These are phyloP conservation scores for Plumapathes pennacea DNA, from an alignment of 92 coral and sea anemone genomes.

Conservation along the genomic window DNA sequence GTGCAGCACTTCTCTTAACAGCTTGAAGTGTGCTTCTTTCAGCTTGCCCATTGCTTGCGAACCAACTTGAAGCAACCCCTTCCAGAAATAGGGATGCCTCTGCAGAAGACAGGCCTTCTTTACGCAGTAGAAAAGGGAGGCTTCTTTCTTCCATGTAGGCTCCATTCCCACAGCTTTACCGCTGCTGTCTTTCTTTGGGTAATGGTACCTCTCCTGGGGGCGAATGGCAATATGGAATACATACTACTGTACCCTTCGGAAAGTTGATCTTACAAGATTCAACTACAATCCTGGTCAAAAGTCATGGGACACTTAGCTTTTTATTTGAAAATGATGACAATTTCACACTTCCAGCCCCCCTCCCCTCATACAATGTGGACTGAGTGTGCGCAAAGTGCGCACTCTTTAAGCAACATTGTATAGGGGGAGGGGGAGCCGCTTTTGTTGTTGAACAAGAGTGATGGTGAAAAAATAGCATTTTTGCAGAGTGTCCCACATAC, in stretches of 20 bases:
- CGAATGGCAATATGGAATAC: constrained; percentile 26
- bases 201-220: constrained; percentile 32
- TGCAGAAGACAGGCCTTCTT: constrained; percentile 33
- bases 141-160: constrained; percentile 47
- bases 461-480: too few species aligned
- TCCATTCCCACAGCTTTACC: constrained; percentile 19
- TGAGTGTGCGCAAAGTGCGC: too few species aligned
- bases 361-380: too few species aligned
- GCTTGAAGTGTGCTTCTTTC: constrained; percentile 15
- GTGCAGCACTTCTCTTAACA: constrained; percentile 8
- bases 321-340: too few species aligned
- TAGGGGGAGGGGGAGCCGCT: too few species aligned
- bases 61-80: constrained; percentile 35
- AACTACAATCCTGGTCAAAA: too few species aligned
- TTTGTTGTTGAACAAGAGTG: too few species aligned
- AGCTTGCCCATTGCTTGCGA: neutral
- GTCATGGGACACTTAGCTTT: too few species aligned
- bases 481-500: too few species aligned
- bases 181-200: constrained; percentile 15
- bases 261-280: constrained; percentile 34
- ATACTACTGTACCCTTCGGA: constrained; percentile 23
- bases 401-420: too few species aligned
- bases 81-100: constrained; percentile 61
- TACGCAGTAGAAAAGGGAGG: constrained; percentile 23
- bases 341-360: too few species aligned